Conservation (phyloP, 2,888 invertebrate species). For the Macrosoma leucophasiata region DNA sequence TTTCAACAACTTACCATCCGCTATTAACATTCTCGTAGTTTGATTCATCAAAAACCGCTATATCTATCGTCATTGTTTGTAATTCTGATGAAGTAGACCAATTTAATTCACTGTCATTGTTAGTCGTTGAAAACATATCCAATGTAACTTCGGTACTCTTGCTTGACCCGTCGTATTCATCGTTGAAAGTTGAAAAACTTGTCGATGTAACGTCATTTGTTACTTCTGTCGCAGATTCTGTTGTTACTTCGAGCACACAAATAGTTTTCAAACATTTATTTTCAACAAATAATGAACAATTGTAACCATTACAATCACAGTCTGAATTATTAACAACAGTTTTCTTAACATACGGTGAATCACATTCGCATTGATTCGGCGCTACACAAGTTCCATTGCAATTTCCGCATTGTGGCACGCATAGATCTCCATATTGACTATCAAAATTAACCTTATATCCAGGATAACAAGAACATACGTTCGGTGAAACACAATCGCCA, state of each 20-base stretch:
- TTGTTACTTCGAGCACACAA: conserved; percentile 11
- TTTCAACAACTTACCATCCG: too few relatives aligned
- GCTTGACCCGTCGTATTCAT: too few relatives aligned
- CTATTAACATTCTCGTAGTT: too few relatives aligned
- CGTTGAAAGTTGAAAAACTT: too few relatives aligned
- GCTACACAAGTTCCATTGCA: conserved; percentile 27
- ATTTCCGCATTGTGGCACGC: conserved; percentile 24
- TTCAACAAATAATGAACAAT: conserved; percentile 11
- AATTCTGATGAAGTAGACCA: too few relatives aligned
- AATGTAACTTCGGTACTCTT: too few relatives aligned
- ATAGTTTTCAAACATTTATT: conserved; percentile 18
- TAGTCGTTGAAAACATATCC: too few relatives aligned
- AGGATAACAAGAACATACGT: conserved; percentile 43
- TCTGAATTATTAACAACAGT: conserved; percentile 11
- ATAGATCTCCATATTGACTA: conserved; percentile 8
- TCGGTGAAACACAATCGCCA: conserved; percentile 61
- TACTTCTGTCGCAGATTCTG: conserved; percentile 2
- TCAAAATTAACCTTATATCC: conserved; percentile 8
- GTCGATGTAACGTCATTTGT: too few relatives aligned
- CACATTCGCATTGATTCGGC: conserved; percentile 48
- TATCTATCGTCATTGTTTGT: too few relatives aligned
- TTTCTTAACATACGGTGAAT: conserved; percentile 26
- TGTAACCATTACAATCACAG: conserved; percentile 17
- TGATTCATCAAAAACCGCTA: too few relatives aligned
- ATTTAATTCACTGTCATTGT: too few relatives aligned